Evolutionary conservation across 2,888 invertebrate species (phyloP).

Genomic region (Metallyticus violacea): DNA sequence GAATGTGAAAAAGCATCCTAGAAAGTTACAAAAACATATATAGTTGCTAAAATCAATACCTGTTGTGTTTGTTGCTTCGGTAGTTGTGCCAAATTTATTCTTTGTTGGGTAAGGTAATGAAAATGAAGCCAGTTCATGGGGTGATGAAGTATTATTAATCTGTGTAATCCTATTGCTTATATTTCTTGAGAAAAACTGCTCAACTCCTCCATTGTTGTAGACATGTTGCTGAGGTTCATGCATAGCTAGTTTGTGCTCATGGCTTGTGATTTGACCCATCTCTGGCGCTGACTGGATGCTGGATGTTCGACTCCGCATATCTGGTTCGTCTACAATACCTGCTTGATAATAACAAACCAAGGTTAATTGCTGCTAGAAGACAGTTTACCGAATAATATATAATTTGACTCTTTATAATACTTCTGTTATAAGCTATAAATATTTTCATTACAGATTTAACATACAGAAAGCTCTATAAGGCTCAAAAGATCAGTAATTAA

Average conservation of each 20-base stretch:
- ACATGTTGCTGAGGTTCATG: background rate
- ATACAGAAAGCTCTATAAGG: too few species aligned
- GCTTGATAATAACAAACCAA: background rate
- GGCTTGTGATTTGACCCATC: constrained; percentile 38
- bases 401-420: too few species aligned
- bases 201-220: background rate
- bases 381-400: too few species aligned
- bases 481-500: too few species aligned
- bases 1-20: too few species aligned
- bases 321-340: constrained; percentile 11
- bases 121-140: constrained; percentile 27
- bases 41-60: background rate
- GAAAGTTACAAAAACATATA: background rate
- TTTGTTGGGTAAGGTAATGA: constrained; percentile 17
- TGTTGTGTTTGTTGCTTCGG: background rate
- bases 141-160: background rate
- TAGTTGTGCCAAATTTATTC: background rate
- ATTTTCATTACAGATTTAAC: too few species aligned
- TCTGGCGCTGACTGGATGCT: constrained; percentile 72
- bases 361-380: too few species aligned
- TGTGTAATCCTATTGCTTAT: background rate
- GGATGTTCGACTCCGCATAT: constrained; percentile 54
- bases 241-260: background rate
- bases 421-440: too few species aligned
- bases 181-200: background rate